Evolutionary conservation across 2,888 invertebrate genomes (phyloP).

Genomic region (Esperia sulphurella): DNA sequence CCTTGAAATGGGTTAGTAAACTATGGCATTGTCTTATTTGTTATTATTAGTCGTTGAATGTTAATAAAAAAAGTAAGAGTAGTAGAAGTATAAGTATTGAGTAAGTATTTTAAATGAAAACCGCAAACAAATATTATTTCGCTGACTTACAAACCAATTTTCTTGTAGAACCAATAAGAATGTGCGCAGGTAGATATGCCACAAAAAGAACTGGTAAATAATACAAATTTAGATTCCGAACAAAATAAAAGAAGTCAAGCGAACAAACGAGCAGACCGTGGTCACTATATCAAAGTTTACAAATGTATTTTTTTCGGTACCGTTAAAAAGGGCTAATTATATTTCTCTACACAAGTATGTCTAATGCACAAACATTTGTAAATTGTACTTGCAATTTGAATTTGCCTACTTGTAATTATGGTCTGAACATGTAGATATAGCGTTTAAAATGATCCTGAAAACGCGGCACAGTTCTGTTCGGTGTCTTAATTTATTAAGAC

Average conservation of each 20-base stretch:
- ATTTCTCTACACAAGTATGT: no score
- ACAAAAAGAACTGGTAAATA: slow-evolving; percentile 29
- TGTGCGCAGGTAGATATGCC: slow-evolving; percentile 38
- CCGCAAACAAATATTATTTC: not conserved
- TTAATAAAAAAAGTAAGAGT: slow-evolving; percentile 23
- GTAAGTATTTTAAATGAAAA: not conserved
- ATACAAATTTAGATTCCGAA: slow-evolving; percentile 16
- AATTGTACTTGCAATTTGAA: no score
- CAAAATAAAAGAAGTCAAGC: slow-evolving; percentile 24
- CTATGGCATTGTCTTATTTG: slow-evolving; percentile 27
- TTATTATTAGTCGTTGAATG: slow-evolving; percentile 29
- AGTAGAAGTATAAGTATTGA: slow-evolving; percentile 11
- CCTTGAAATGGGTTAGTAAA: slow-evolving; percentile 35
- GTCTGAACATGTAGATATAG: no score
- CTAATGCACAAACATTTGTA: no score
- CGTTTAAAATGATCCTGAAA: no score
- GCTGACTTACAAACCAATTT: slow-evolving; percentile 29
- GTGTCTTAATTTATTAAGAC: not conserved
- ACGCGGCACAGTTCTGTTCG: no score
- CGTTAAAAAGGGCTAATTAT: no score
- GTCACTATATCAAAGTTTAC: not conserved
- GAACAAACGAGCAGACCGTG: slow-evolving; percentile 32
- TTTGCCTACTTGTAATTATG: no score
- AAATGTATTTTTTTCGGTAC: no score
- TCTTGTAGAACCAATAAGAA: slow-evolving; percentile 33